These are phyloP conservation scores for Pocillopora meandrina DNA, from an alignment of 92 coral and sea anemone genomes.

Conservation along the genomic window DNA sequence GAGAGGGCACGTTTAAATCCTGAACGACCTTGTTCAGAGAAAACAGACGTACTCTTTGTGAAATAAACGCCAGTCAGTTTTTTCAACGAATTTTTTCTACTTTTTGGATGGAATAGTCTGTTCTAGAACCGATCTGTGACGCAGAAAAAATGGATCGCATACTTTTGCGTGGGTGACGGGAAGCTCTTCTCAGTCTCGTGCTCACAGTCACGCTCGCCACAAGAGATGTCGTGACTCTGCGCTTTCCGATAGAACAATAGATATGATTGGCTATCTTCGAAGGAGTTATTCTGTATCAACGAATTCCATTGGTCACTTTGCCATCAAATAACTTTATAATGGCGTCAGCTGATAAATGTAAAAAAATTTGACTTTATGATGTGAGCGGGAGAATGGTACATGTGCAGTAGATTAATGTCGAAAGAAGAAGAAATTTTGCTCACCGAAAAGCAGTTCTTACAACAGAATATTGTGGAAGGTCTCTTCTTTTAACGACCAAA, in stretches of 20 bases:
- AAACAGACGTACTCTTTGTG: too few species aligned
- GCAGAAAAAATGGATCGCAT: too few species aligned
- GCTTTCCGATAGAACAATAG: not conserved
- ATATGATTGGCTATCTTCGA: slow-evolving; percentile 49
- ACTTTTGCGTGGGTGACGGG: slow-evolving; percentile 5
- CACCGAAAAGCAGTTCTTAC: slow-evolving; percentile 11
- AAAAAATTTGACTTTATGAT: slow-evolving; percentile 26
- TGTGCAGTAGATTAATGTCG: slow-evolving; percentile 15
- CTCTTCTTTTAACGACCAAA: not conserved
- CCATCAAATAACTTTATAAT: slow-evolving; percentile 64
- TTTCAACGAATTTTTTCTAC: too few species aligned
- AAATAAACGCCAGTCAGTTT: too few species aligned
- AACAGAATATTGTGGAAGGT: not conserved
- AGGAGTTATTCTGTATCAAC: slow-evolving; percentile 37
- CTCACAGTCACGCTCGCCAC: slow-evolving; percentile 14
- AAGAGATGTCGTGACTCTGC: slow-evolving; percentile 22
- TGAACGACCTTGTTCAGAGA: too few species aligned
- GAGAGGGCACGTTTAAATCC: too few species aligned
- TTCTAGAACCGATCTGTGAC: too few species aligned
- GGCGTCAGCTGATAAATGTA: slow-evolving; percentile 78
- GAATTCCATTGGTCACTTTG: slow-evolving; percentile 44
- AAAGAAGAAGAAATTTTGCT: slow-evolving; percentile 25
- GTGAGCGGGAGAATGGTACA: slow-evolving; percentile 15
- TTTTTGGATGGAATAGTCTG: too few species aligned
- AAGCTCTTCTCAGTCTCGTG: not conserved